A percentile compares a stretch with the other conserved stretches of the same genome.
Conservation (phyloP, 1,140 invertebrate species). For the Drosophila teissieri region DNA sequence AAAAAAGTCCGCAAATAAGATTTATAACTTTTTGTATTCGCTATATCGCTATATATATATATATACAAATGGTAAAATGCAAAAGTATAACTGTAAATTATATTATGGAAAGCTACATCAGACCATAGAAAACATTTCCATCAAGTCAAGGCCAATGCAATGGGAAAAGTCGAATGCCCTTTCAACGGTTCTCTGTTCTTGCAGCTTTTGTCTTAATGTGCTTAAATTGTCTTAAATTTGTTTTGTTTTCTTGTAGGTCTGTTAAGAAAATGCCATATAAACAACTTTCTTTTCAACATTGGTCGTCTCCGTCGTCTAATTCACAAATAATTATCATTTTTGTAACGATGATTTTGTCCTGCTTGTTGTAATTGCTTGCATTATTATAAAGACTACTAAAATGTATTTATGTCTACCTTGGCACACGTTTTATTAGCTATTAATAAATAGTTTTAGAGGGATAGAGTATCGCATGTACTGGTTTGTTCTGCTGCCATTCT, state of each 20-base stretch:
- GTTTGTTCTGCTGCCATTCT: conserved; percentile 61
- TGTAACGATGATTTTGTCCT: conserved; percentile 56
- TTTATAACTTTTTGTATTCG: too few relatives aligned
- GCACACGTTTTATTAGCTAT: conserved; percentile 34
- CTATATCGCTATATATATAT: too few relatives aligned
- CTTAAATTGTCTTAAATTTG: conserved; percentile 40
- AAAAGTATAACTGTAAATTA: conserved; percentile 36
- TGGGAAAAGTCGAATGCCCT: conserved; percentile 25
- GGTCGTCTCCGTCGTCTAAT: conserved; percentile 3
- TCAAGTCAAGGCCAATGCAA: conserved; percentile 6
- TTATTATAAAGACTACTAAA: conserved; percentile 43
- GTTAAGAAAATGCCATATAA: conserved; percentile 6
- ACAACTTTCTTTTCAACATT: conserved; percentile 40
- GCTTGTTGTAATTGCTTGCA: conserved; percentile 41
- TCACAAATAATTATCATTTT: conserved; percentile 59
- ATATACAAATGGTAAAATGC: conserved; percentile 32
- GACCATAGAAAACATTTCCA: conserved; percentile 23
- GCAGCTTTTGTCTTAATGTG: conserved; percentile 24
- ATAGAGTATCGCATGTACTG: conserved; percentile 4
- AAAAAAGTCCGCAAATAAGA: too few relatives aligned
- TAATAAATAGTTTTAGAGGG: conserved; percentile 10
- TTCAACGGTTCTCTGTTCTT: conserved; percentile 28
- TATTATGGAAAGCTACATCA: conserved; percentile 13
- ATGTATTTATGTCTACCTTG: conserved; percentile 39
- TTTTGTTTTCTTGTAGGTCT: conserved; percentile 17